A percentile compares a stretch with the other conserved stretches of the same genome.
phyloP scores from a whole-genome alignment of 2,113 vertebrate genomes.

The Sula dactylatra region DNA sequence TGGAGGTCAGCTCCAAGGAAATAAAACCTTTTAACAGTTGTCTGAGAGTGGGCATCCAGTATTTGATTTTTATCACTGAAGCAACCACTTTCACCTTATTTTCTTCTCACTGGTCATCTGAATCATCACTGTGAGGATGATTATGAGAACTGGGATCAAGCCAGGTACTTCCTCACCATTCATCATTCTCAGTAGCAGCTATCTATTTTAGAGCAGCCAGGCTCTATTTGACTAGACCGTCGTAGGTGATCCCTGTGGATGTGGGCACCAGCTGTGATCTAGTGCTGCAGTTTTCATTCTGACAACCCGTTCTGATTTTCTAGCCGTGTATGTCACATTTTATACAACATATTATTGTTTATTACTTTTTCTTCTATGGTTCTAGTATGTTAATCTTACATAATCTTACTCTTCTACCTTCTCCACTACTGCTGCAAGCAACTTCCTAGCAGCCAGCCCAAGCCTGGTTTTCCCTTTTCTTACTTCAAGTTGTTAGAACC shows the following conservation, averaged over 20 bases:
- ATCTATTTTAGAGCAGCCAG: neutral
- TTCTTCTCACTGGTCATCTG: neutral
- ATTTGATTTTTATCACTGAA: neutral
- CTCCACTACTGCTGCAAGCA: neutral
- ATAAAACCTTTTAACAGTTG: neutral
- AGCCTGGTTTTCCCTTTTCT: neutral
- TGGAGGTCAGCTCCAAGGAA: neutral
- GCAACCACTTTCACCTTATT: neutral
- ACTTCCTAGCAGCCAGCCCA: neutral
- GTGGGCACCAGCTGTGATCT: neutral
- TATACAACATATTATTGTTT: neutral
- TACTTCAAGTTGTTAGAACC: neutral
- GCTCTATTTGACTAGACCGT: neutral
- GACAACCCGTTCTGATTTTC: neutral
- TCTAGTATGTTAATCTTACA: neutral
- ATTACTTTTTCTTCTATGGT: neutral
- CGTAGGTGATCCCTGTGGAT: neutral
- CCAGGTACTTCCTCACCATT: neutral
- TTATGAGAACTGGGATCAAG: neutral
- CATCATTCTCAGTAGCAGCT: neutral
- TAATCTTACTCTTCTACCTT: neutral
- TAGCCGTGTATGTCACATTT: neutral
- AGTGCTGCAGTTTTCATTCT: neutral
- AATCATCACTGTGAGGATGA: neutral
- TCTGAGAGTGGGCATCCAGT: neutral